Evolutionary conservation across 2,888 invertebrate species (phyloP), one percentile per base, ranked within the genome.

Genomic region (Perizoma affinitatum): DNA sequence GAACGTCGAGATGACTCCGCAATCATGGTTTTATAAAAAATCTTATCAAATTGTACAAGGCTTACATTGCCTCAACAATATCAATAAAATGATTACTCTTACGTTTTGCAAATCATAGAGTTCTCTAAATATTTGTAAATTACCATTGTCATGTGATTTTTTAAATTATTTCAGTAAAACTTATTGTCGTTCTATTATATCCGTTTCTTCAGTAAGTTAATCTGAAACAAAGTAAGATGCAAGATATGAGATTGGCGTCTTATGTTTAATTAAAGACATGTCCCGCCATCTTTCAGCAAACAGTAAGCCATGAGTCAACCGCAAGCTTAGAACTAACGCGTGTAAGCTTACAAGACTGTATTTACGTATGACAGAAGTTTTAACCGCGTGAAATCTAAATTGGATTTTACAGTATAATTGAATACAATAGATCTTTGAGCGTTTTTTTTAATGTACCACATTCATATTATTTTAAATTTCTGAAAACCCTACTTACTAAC

Each of bases 201-300:
- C 66, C 54, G 65, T 63, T 67, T 66, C 69, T 61, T 45, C 52
- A 63, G 62, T 11, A 5, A 65, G 67, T 68, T 58, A 66, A 78
- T 80, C 87, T 87, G 87, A 63, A 87, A 87, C 85, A 87, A 86
- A 78, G 68, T 70, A 73, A 68, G 52, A 62, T 63, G 52, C 64
- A 56, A 54, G 58, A 64, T 45, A 54, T 40, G 33, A 48, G 22
- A 54, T 56, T 51, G 59, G 45, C 47, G 49, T 65, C 58, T 50
- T 55, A 61, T 59, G 53, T 65, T 66, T 69, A 67, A 69, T 69
- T 63, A 65, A 61, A 66, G 65, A 59, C 54, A 58, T 58, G 60
- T 65, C 55, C 51, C 49, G 44, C 60, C 56, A 63, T 53, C 61
- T 65, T 55, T 64, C 66, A 51, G 57, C 63, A 65, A 66, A 65